phyloP scores from a whole-genome alignment of 2,797 vertebrate species.

The Eutrigla gurnardus region DNA sequence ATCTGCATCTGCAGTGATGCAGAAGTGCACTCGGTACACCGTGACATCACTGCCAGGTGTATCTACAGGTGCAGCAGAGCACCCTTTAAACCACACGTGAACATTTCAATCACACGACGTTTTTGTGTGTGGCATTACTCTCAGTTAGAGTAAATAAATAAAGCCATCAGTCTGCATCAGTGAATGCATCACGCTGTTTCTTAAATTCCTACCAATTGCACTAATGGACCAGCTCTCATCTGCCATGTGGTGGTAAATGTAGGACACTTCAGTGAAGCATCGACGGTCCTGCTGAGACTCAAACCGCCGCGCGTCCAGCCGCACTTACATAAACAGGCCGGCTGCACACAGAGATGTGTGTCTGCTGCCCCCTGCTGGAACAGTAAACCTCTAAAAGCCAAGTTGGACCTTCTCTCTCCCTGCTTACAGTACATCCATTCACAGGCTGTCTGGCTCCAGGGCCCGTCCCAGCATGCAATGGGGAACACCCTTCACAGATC shows the following conservation, averaged over 20 bases:
- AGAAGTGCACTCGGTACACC: neutral
- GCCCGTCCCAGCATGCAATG: conserved; percentile 24
- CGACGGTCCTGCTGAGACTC: conserved; percentile 17
- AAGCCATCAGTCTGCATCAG: neutral
- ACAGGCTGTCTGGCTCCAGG: conserved; percentile 6
- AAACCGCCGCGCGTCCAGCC: conserved; percentile 18
- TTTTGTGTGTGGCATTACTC: neutral
- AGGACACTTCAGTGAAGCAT: conserved; percentile 4
- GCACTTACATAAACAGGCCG: conserved; percentile 3
- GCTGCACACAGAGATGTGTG: conserved; percentile 44
- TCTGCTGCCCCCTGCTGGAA: conserved; percentile 77
- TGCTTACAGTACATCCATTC: conserved; percentile 26
- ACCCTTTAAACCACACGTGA: neutral
- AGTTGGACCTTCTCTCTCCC: neutral
- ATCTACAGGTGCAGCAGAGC: neutral
- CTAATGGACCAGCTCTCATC: conserved; percentile 3
- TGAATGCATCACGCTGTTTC: neutral
- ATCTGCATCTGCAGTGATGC: neutral
- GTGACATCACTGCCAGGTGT: neutral
- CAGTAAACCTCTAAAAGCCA: too few species aligned
- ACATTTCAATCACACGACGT: too few species aligned
- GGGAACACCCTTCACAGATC: conserved; percentile 67
- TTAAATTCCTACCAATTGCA: conserved; percentile 3
- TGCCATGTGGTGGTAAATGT: conserved; percentile 20
- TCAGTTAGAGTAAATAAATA: neutral